Conservation (phyloP, 2,888 invertebrate species). For the Drosophila barbarae region DNA sequence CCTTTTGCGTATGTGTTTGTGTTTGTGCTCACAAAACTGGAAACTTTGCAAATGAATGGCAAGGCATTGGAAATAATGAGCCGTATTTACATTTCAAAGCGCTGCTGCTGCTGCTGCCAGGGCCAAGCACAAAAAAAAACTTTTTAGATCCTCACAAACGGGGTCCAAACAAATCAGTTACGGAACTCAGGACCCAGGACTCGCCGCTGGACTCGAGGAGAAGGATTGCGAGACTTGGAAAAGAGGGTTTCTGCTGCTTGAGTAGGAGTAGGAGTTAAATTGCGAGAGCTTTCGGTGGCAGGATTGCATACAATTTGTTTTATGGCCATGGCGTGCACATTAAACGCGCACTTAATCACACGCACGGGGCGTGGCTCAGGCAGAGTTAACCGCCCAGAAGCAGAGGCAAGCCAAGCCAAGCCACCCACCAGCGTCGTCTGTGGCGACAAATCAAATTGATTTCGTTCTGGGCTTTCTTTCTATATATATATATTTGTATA, state of each 20-base stretch:
- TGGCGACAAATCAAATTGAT: slow-evolving; percentile 72
- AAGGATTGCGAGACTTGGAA: slow-evolving; percentile 8
- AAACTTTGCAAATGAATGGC: slow-evolving; percentile 65
- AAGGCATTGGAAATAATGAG: slow-evolving; percentile 68
- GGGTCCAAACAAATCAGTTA: slow-evolving; percentile 19
- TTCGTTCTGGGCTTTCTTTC: slow-evolving; percentile 37
- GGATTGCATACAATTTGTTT: slow-evolving; percentile 73
- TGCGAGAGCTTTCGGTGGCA: slow-evolving; percentile 35
- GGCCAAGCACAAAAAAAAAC: slow-evolving; percentile 22
- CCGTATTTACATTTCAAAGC: slow-evolving; percentile 72
- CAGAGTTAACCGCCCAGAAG: slow-evolving; percentile 12
- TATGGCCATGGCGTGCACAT: slow-evolving; percentile 68
- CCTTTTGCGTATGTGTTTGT: background rate
- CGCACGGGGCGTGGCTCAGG: slow-evolving; percentile 56
- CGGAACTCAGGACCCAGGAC: slow-evolving; percentile 2
- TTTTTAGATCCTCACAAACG: slow-evolving; percentile 18
- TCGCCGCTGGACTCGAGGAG: background rate
- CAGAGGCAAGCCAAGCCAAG: background rate
- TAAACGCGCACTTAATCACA: slow-evolving; percentile 72
- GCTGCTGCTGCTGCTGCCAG: slow-evolving; percentile 8
- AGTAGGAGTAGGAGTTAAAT: slow-evolving; percentile 10
- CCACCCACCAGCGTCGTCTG: slow-evolving; percentile 22
- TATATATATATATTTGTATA: background rate
- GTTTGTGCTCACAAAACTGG: slow-evolving; percentile 23
- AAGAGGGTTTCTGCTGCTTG: background rate